These are phyloP conservation scores for Eptesicus fuscus DNA, from an alignment of 2,113 vertebrate genomes.

Conservation along the genomic window DNA sequence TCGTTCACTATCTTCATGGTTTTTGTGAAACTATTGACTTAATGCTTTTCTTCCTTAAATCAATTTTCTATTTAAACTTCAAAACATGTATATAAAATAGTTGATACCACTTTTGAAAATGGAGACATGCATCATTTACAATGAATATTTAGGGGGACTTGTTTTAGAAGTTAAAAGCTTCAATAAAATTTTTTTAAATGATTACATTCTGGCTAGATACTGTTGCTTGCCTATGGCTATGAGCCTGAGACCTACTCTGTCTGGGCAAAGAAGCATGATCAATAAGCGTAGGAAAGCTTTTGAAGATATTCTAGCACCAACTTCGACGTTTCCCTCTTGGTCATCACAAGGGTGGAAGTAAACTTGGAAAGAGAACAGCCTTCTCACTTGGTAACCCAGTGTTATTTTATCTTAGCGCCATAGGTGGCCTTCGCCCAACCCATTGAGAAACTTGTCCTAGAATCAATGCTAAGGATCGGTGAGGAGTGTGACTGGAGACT, in stretches of 20 bases:
- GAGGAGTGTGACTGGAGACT: neutral
- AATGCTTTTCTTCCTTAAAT: neutral
- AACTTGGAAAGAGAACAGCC: slow-evolving; percentile 36
- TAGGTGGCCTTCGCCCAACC: neutral
- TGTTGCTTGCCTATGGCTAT: neutral
- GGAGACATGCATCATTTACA: neutral
- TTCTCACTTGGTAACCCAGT: slow-evolving; percentile 27
- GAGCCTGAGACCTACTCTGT: neutral
- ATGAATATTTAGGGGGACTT: slow-evolving; percentile 38
- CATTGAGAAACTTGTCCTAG: neutral
- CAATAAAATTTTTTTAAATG: neutral
- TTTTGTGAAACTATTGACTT: neutral
- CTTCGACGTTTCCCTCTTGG: neutral
- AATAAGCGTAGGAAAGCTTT: neutral
- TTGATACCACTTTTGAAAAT: slow-evolving; percentile 3
- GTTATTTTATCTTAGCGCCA: neutral
- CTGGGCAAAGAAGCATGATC: slow-evolving; percentile 10
- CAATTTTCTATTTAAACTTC: neutral
- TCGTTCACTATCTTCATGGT: neutral
- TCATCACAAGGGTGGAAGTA: slow-evolving; percentile 20
- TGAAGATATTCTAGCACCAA: neutral
- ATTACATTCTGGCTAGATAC: neutral
- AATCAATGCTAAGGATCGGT: neutral
- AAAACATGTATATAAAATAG: neutral
- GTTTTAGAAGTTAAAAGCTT: slow-evolving; percentile 43